Conservation (phyloP, 92 coral and sea anemone species). For the Porites divaricata region DNA sequence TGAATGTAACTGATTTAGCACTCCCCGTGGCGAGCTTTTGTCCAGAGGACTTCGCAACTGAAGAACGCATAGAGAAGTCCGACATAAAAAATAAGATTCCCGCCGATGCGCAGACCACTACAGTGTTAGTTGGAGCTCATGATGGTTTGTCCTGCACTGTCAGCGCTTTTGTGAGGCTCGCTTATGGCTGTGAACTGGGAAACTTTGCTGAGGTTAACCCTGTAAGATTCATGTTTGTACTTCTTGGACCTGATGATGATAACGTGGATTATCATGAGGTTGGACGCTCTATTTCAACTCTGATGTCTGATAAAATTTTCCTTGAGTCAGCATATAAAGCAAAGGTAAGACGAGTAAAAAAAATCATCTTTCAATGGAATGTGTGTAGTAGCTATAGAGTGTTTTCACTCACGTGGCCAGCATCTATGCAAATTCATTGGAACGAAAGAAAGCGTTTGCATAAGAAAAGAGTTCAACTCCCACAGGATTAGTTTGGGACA, state of each 20-base stretch:
- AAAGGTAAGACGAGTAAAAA: conserved; percentile 57
- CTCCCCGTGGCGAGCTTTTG: neutral
- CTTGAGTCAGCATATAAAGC: conserved; percentile 82
- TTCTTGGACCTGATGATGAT: conserved; percentile 82
- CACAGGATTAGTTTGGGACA: too few relatives aligned
- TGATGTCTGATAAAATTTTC: conserved; percentile 93
- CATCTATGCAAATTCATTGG: too few relatives aligned
- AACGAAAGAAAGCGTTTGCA: too few relatives aligned
- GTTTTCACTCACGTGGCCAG: too few relatives aligned
- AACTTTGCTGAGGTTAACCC: conserved; percentile 93
- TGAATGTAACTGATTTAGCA: neutral
- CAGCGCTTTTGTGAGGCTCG: conserved; percentile 91
- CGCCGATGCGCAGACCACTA: conserved; percentile 87
- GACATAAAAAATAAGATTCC: conserved; percentile 74
- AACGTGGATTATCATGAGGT: conserved; percentile 79
- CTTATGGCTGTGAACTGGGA: conserved; percentile 83
- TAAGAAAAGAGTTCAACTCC: too few relatives aligned
- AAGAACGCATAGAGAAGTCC: conserved; percentile 25
- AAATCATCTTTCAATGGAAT: too few relatives aligned
- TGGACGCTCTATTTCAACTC: conserved; percentile 90
- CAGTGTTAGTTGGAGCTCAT: conserved; percentile 92
- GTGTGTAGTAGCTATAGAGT: too few relatives aligned
- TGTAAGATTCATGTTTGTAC: conserved; percentile 85
- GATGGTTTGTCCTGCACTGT: conserved; percentile 56
- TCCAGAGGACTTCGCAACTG: neutral